phyloP scores from a whole-genome alignment of 2,797 vertebrate genomes.

The Anguilla anguilla region DNA sequence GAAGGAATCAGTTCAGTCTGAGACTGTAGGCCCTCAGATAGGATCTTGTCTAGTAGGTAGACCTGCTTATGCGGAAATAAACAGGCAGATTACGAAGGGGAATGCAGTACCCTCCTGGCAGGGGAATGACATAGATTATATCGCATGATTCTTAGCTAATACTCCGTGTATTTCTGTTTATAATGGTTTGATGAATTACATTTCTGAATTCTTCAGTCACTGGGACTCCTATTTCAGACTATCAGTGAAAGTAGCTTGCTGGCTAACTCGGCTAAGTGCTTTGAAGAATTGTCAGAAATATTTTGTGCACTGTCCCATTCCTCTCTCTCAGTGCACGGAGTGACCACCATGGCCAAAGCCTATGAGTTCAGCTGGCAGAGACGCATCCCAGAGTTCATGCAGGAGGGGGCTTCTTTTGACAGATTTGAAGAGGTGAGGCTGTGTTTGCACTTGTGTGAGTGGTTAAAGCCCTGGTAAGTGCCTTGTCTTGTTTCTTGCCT shows the following conservation, averaged over 20 bases:
- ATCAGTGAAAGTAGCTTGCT: neutral
- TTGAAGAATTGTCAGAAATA: neutral
- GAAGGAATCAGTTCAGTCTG: neutral
- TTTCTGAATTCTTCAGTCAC: neutral
- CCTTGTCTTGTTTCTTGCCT: neutral
- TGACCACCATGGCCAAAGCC: slow-evolving; percentile 91
- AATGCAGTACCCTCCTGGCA: neutral
- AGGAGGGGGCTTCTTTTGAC: slow-evolving; percentile 91
- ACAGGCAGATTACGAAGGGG: neutral
- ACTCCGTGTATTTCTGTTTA: neutral
- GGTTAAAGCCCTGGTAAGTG: neutral
- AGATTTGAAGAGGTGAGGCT: slow-evolving; percentile 91
- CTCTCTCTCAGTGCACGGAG: slow-evolving; percentile 72
- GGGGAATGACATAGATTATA: neutral
- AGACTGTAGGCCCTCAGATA: neutral
- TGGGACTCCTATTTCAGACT: neutral
- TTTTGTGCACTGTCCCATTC: neutral
- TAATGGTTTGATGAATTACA: neutral
- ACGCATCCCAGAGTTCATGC: slow-evolving; percentile 89
- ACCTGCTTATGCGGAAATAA: neutral
- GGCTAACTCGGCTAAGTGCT: neutral
- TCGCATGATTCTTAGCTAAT: neutral
- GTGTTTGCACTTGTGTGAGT: neutral
- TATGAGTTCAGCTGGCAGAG: slow-evolving; percentile 99
- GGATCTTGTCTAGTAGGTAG: neutral